phyloP scores from a whole-genome alignment of 2,113 vertebrate species.

The Eurypyga helias region DNA sequence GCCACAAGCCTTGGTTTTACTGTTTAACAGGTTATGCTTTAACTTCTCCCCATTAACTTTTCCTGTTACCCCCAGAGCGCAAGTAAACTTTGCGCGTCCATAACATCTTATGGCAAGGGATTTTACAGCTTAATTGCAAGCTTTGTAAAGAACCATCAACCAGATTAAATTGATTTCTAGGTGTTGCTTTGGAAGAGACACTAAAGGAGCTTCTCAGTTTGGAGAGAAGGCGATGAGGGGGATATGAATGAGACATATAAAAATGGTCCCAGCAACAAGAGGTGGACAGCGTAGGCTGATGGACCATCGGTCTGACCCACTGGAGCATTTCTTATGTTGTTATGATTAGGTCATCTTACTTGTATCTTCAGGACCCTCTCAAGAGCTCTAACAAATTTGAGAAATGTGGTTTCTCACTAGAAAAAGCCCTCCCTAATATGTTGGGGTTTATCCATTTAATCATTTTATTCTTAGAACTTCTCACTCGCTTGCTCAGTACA shows the following conservation, averaged over 20 bases:
- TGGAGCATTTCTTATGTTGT: neutral
- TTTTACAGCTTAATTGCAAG: conserved; percentile 44
- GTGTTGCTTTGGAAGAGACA: neutral
- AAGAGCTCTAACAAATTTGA: neutral
- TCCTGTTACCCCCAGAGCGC: neutral
- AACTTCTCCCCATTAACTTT: conserved; percentile 44
- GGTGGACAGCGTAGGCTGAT: neutral
- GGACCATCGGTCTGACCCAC: neutral
- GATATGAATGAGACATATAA: neutral
- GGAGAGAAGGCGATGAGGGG: neutral
- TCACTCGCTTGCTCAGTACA: neutral
- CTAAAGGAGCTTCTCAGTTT: neutral
- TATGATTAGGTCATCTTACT: neutral
- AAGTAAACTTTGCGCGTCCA: conserved; percentile 9
- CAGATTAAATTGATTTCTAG: neutral
- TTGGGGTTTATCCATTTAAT: neutral
- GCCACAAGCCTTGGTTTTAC: conserved; percentile 12
- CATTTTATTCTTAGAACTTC: neutral
- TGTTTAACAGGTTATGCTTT: conserved; percentile 33
- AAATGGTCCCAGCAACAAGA: neutral
- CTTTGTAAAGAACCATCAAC: conserved; percentile 31
- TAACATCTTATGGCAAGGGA: neutral
- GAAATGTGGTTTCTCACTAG: neutral
- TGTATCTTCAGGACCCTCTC: neutral
- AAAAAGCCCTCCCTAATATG: neutral